Base-by-base conservation (phyloP, 30 jellyfish, hydroid and myxozoan genomes). In the Aurelia aurita region DNA sequence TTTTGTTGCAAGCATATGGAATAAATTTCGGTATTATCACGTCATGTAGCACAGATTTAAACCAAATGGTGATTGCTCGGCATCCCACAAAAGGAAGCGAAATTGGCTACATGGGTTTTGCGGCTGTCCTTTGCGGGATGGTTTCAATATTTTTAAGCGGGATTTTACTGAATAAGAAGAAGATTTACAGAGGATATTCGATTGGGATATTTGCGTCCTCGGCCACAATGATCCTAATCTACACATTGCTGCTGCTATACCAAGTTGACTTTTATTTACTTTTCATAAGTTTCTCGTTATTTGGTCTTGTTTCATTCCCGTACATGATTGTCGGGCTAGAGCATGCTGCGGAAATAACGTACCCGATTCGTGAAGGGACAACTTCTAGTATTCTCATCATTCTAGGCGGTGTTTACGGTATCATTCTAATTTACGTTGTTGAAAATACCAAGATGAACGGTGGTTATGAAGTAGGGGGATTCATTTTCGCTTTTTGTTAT, bases 311-410 rank as follows among this genome's bases (percentile, higher is more conserved):
- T 43, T 64, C 96, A n/a, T 79, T 83, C 46, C 91, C 97, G 14
- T 94, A 89, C 74, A 69, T 81, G 62, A 78, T 96, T 35, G 92
- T 66, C n/a, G 99, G 99, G 15, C 90, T 94, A 19, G 99, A 94
- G 49, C 95, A 88, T 63, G 96, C 97, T 26, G 97, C 97, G 2
- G 99, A 94, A 66, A 82, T 85, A 10, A 89, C 96, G 22, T 94
- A 88, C 84, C 99, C 99, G 8, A 77, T 94, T 14, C 96, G 96
- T n/a, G 99, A 88, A 63, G 97, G 93, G 27, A 82, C 87, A 23
- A 58, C 99, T 19, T 68, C 96, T 7, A 96, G 95, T 19, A 58
- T 88, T 23, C 65, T 86, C 27, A 66, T 94, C 9, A 64, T 94
- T 6, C 19, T 89, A 68, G 96, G 96, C 7, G 68, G 81, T 60